Evolutionary conservation across 2,113 vertebrate species (phyloP), one percentile per base, ranked within the genome.

Genomic region (Xyrauchen texanus): DNA sequence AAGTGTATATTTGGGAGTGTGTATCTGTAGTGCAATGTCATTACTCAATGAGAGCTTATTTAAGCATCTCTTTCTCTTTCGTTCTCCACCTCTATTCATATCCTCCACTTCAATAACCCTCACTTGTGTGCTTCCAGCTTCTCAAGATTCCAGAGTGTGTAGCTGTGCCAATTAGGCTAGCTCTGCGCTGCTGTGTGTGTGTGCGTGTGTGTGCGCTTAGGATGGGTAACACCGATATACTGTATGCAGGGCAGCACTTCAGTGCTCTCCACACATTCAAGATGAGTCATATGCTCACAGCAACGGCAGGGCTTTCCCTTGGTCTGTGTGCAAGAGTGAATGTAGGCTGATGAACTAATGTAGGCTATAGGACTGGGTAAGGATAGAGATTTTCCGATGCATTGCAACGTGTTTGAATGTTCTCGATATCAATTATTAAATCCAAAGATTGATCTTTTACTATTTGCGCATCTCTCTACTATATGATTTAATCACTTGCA

Each of bases 281-380:
- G 68, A 77, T 77, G 74, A 84, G 64, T 74, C 81, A 79, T 70
- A 60, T 11, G 72, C 60, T 51, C 60, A 52, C 13, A 65, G 67
- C 71, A 69, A 74, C 63, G 42, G 71, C 79, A 77, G 78, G 79
- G 82, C 69, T 80, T 81, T 78, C 79, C 82, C 75, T 81, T 34
- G 65, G 62, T 66, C 15, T 13, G 16, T 15, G 11, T 74, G 42
- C 21, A 61, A 53, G 61, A 34, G 21, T 34, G 11, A 64, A 51
- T 34, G 21, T 34, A 34, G 21, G 21, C 21, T 34, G 21, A 34
- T 34, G 1, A 34, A 34, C 21, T 34, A 34, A 34, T 34, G 21
- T 34, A 34, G 21, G 21, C 21, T 34, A 34, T 34, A 1, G 21
- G 21, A 34, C 21, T 34, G 21, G 3, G 21, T 34, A 34, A 34